Base-by-base conservation (phyloP, 2,888 invertebrate species). In the Dorcus parallelipipedus region DNA sequence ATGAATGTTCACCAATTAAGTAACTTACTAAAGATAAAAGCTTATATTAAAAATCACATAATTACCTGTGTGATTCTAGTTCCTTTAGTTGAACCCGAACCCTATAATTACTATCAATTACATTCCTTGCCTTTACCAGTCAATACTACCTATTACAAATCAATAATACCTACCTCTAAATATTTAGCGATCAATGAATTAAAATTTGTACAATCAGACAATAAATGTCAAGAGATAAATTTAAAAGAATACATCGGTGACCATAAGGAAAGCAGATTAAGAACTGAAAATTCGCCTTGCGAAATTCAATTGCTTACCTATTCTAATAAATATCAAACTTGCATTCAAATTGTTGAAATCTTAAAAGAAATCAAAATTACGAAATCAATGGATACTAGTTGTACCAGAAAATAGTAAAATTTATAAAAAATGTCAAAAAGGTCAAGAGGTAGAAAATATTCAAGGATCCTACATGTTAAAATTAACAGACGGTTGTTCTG, bases 281-380 rank as follows among this genome's bases (percentile, higher is more conserved):
- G 2, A 41, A 41, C 9, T 10, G 14, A 41, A 10, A 41, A 41
- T 41, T 23, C 38, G 17, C 43, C 52, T 14, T 52, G 52, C 39
- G 49, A 54, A 54, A 14, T 54, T 49, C 54, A 49, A 17, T 26
- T 41, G 14, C 33, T 26, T n/a, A 54, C 49, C 6, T 38, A 33
- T 33, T 50, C 42, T 5, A 55, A 41, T 42, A 26, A 42, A 26
- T 42, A 41, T n/a, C n/a, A 14, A 33, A 38, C 17, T 3, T 17
- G n/a, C 14, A 9, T 41, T 33, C 42, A 14, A 41, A 8, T 26
- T 38, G 6, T 33, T 38, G 33, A 49, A 49, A 4, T 9, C 9
- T 38, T 33, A 10, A 20, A 20, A 49, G 38, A 17, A 26, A 49
- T 14, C 3, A 49, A 49, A 20, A 9, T 17, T 8, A 49, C n/a